Base-by-base conservation (phyloP, 2,113 vertebrate species). In the Scophthalmus maximus region DNA sequence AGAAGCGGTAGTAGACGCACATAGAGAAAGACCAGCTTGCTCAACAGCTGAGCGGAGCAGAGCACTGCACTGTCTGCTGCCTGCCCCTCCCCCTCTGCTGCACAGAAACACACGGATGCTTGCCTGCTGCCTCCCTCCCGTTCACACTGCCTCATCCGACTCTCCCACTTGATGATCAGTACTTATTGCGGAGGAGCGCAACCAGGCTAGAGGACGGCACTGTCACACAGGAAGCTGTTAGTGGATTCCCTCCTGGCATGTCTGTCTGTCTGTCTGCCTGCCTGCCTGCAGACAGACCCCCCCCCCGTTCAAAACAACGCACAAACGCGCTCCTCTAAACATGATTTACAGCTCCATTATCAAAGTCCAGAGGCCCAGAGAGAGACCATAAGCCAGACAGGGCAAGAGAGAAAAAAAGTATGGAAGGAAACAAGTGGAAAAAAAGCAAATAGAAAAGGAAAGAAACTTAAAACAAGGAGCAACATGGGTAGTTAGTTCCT, bases 41-140 rank as follows among this genome's bases (percentile, higher is more conserved):
- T 82, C 68, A 83, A 88, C 91, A 91, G 83, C 84, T 85, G 87
- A 91, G 88, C 58, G 44, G 57, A 81, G 88, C 58, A 49, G 57
- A 81, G 63, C 56, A 4, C 69, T 78, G 77, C 50, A 27, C 56
- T 40, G 30, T 57, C 67, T 69, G 76, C 73, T 66, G 86, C 69
- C 71, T 87, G 80, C 86, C 84, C 81, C 76, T 82, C 87, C 84
- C 85, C 84, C 68, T 75, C 66, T n/a, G 5, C 70, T 66, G 52
- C 81, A 70, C 69, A 75, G 50, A 73, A 68, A 72, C 56, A 74
- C 81, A 76, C 79, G 77, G 69, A 88, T 65, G 81, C 78, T 55
- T 55, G 77, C 74, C 84, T 58, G 59, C 77, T 70, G 73, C 77
- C 70, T 78, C 36, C 58, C 77, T 87, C 70, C 69, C 81, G 52